Evolutionary conservation across 2,888 invertebrate genomes (phyloP).

Genomic region (Eubasilissa splendida): DNA sequence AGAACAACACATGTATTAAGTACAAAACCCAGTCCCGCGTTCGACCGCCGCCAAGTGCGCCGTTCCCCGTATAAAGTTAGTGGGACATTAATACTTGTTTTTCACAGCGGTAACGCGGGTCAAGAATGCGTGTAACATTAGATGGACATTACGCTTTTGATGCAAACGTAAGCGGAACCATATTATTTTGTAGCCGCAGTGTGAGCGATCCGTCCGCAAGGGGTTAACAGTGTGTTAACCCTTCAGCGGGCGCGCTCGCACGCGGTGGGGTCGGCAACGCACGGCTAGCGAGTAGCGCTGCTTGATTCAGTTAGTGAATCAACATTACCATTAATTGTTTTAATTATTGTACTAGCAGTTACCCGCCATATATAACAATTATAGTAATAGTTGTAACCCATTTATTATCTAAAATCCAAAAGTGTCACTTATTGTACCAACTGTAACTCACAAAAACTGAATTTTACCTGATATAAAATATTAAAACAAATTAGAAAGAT

Average conservation of each 20-base stretch:
- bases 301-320: too few species aligned
- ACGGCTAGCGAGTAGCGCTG: too few species aligned
- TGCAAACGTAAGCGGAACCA: neutral
- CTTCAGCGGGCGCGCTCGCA: too few species aligned
- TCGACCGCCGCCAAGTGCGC: neutral
- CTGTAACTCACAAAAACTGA: too few species aligned
- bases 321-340: neutral
- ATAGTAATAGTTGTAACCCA: too few species aligned
- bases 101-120: neutral
- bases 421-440: too few species aligned
- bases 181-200: slow-evolving; percentile 2
- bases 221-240: neutral
- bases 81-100: slow-evolving; percentile 17
- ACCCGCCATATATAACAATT: too few species aligned
- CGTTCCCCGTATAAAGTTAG: slow-evolving; percentile 17
- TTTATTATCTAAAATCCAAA: too few species aligned
- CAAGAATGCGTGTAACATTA: neutral
- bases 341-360: neutral
- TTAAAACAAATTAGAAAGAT: too few species aligned
- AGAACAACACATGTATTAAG: slow-evolving; percentile 1
- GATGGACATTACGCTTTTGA: neutral
- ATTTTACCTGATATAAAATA: too few species aligned
- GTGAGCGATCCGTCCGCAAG: neutral
- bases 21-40: neutral
- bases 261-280: too few species aligned